Evolutionary conservation across 2,797 vertebrate genomes (phyloP).

Genomic region (Smutsia temminckii): DNA sequence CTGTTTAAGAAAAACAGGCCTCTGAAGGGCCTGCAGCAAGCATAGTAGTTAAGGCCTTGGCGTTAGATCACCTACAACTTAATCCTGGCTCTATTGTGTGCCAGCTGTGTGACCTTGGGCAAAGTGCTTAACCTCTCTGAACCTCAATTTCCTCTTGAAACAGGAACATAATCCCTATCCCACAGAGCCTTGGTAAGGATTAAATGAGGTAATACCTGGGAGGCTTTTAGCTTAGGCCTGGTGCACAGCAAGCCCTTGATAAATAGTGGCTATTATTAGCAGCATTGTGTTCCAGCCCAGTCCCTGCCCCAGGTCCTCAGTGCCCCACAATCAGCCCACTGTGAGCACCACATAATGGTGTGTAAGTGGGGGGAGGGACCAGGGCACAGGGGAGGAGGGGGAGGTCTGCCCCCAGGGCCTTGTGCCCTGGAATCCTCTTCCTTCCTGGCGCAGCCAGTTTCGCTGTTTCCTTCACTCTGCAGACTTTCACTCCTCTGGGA

Average conservation of each 20-base stretch:
- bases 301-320: not conserved
- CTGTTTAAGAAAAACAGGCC: not conserved
- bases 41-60: not conserved
- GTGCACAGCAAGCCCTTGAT: not conserved
- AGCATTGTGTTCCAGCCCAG: not conserved
- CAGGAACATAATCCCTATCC: not conserved
- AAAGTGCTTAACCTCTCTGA: not conserved
- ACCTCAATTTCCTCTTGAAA: not conserved
- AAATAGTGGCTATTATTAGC: not conserved
- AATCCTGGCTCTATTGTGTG: not conserved
- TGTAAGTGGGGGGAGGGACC: not conserved
- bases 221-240: not conserved
- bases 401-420: slow-evolving; percentile 12
- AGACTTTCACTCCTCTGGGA: not conserved
- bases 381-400: not conserved
- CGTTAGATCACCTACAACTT: not conserved
- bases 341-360: not conserved
- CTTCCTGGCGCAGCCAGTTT: not conserved
- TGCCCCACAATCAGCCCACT: slow-evolving; percentile 52
- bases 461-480: not conserved
- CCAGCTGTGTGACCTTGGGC: not conserved
- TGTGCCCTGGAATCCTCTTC: not conserved
- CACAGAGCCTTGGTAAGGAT: not conserved
- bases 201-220: not conserved
- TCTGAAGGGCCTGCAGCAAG: not conserved